Evolutionary conservation across 2,113 vertebrate genomes (phyloP).

Genomic region (Calyptommatus sinebrachiatus): DNA sequence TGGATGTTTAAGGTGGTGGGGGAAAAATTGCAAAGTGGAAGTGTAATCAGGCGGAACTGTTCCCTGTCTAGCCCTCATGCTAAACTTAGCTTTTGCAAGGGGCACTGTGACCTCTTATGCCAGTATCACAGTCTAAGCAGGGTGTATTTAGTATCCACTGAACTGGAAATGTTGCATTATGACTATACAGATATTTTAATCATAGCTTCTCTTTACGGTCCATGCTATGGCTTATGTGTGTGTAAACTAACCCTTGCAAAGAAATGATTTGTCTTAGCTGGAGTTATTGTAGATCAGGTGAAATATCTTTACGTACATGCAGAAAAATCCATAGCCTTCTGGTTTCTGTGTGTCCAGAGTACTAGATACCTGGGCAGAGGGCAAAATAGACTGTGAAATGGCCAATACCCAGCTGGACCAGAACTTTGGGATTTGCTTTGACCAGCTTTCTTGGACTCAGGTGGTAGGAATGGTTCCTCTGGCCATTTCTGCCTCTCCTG

Average conservation of each 20-base stretch:
- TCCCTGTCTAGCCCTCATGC: not conserved
- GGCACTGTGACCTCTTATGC: not conserved
- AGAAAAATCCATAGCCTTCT: not conserved
- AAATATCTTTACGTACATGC: not conserved
- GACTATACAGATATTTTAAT: not conserved
- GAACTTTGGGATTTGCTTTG: too few species aligned
- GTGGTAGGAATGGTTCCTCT: too few species aligned
- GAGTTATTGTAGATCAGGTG: not conserved
- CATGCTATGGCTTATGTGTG: not conserved
- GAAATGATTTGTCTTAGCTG: not conserved
- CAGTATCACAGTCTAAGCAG: not conserved
- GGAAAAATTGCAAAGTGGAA: not conserved
- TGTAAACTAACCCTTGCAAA: not conserved
- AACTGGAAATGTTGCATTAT: not conserved
- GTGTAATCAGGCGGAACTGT: not conserved
- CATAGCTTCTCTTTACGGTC: not conserved
- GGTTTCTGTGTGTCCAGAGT: not conserved
- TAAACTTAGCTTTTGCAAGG: not conserved
- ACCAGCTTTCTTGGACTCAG: too few species aligned
- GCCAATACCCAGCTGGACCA: too few species aligned
- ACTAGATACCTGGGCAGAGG: not conserved
- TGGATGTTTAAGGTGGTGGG: not conserved
- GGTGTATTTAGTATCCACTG: not conserved
- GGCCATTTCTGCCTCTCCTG: too few species aligned
- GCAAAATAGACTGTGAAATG: too few species aligned